These are phyloP conservation scores for Notodonta dromedarius DNA, from an alignment of 2,888 invertebrate genomes.

Conservation along the genomic window DNA sequence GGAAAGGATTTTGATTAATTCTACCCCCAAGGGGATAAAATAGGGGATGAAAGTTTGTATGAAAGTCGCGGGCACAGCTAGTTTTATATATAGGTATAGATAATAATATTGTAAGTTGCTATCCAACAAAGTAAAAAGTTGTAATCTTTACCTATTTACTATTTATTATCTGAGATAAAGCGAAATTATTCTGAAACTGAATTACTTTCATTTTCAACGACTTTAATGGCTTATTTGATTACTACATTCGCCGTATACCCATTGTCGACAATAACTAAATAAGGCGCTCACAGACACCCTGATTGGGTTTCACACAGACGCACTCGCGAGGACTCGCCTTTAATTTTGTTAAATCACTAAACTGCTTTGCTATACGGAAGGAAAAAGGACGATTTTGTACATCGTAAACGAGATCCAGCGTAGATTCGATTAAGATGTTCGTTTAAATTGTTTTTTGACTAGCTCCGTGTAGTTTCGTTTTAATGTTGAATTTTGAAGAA, in stretches of 20 bases:
- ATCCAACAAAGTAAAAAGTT: no score
- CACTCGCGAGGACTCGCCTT: conserved; percentile 36
- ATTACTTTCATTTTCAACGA: conserved; percentile 56
- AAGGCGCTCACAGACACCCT: conserved; percentile 41
- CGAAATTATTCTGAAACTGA: conserved; percentile 22
- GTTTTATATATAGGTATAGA: no score
- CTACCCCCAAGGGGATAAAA: no score
- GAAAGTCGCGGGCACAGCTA: no score
- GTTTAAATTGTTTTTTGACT: no score
- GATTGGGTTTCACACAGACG: conserved; percentile 47
- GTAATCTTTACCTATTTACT: no score
- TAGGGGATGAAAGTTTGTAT: no score
- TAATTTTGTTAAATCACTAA: conserved; percentile 24
- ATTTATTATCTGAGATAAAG: no score
- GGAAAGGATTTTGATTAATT: no score
- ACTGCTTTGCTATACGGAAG: conserved; percentile 31
- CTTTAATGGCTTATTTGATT: conserved; percentile 59
- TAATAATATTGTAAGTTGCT: no score
- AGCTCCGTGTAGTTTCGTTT: no score
- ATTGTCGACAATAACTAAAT: conserved; percentile 45
- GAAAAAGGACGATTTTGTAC: conserved; percentile 35
- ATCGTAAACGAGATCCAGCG: conserved; percentile 35
- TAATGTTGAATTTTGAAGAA: no score
- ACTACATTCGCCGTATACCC: conserved; percentile 46
- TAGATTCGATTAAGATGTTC: conserved; percentile 40